Percentiles rank a stretch among this genome's conserved stretches.
These are phyloP conservation scores for Tetramorium bicarinatum DNA, from an alignment of 2,888 invertebrate genomes.

Conservation along the genomic window DNA sequence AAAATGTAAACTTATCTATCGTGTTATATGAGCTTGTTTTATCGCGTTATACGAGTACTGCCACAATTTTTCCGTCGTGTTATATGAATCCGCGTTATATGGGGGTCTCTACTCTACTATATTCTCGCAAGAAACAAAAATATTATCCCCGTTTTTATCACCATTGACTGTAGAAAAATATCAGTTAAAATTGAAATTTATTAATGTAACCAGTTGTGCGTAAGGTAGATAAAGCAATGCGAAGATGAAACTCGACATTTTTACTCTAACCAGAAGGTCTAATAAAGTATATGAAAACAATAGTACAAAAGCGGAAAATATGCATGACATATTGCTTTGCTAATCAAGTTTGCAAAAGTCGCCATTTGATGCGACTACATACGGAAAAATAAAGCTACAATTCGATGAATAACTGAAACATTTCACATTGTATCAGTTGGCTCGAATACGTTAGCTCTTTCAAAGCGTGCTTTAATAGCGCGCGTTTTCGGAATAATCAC, in stretches of 20 bases:
- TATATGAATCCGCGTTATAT: no score
- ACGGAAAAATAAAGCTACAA: constrained; percentile 21
- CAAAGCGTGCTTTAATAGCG: constrained; percentile 15
- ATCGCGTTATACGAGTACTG: no score
- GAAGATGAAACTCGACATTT: constrained; percentile 31
- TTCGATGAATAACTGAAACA: constrained; percentile 39
- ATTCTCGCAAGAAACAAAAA: neutral
- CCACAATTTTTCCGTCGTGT: no score
- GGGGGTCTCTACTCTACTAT: no score
- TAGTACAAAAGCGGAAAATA: constrained; percentile 10
- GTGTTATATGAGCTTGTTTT: no score
- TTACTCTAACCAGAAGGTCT: neutral
- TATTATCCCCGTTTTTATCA: neutral
- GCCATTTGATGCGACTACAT: constrained; percentile 16
- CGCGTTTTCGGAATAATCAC: constrained; percentile 33
- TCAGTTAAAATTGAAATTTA: constrained; percentile 39
- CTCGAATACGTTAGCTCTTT: neutral
- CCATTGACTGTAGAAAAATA: constrained; percentile 21
- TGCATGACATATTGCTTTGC: constrained; percentile 9
- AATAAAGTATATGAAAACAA: constrained; percentile 3
- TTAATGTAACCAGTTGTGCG: neutral
- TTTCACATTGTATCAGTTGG: constrained; percentile 9
- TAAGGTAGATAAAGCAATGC: neutral
- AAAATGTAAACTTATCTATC: no score
- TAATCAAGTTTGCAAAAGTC: constrained; percentile 33